Conservation (phyloP, 2,888 invertebrate species). For the Ctenicera cuprea region DNA sequence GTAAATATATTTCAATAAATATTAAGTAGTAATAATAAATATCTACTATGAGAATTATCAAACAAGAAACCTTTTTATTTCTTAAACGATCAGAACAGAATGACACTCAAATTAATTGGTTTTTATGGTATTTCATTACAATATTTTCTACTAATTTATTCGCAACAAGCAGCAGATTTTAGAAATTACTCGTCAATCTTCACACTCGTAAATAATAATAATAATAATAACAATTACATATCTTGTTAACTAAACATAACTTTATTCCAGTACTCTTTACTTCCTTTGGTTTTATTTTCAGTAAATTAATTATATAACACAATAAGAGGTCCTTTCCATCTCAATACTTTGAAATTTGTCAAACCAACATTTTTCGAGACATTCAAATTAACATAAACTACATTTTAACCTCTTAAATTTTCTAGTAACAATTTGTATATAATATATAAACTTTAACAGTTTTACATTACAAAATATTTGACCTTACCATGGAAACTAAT, state of each 20-base stretch:
- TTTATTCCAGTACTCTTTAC: too few relatives aligned
- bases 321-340: too few relatives aligned
- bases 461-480: slow-evolving; percentile 6
- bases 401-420: too few relatives aligned
- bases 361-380: slow-evolving; percentile 4
- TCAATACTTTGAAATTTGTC: neutral
- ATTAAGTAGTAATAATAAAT: slow-evolving; percentile 58
- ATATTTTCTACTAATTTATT: neutral
- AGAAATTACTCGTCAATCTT: neutral
- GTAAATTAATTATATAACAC: too few relatives aligned
- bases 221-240: slow-evolving; percentile 4
- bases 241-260: neutral
- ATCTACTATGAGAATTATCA: slow-evolving; percentile 55
- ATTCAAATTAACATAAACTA: neutral
- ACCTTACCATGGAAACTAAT: slow-evolving; percentile 1
- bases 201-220: neutral
- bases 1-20: slow-evolving; percentile 56
- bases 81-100: slow-evolving; percentile 56
- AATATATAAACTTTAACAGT: slow-evolving; percentile 8
- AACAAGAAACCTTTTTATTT: slow-evolving; percentile 53
- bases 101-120: neutral
- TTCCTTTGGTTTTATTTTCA: too few relatives aligned
- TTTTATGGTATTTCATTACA: slow-evolving; percentile 3
- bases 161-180: neutral
- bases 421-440: slow-evolving; percentile 2